These are phyloP conservation scores for Conomelus anceps DNA, from an alignment of 2,888 invertebrate species.

Conservation along the genomic window DNA sequence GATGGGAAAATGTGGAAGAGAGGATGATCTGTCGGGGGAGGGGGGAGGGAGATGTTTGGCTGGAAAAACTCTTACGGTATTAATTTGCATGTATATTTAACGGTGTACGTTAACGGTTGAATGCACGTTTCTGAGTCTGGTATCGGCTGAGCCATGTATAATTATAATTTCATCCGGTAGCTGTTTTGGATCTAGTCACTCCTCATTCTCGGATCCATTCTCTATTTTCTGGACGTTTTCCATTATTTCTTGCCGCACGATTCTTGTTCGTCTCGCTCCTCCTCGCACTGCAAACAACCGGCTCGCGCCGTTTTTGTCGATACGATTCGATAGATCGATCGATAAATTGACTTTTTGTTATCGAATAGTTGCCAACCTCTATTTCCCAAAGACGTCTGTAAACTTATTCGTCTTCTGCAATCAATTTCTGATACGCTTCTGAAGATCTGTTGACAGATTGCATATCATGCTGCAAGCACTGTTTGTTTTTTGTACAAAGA, in stretches of 20 bases:
- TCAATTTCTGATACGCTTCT: background rate
- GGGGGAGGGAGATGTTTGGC: background rate
- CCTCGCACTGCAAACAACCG: background rate
- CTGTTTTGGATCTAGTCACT: background rate
- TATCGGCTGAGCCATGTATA: background rate
- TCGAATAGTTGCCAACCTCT: background rate
- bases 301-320: background rate
- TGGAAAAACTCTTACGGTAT: background rate
- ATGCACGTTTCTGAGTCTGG: background rate
- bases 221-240: background rate
- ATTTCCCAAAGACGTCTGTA: background rate
- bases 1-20: background rate
- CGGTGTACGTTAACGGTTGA: background rate
- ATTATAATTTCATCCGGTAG: background rate
- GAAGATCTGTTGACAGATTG: background rate
- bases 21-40: background rate
- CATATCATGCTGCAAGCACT: background rate
- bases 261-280: background rate
- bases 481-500: background rate
- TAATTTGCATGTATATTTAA: background rate
- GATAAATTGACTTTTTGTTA: background rate
- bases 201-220: background rate
- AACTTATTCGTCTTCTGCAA: background rate
- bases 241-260: background rate
- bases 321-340: background rate